Conservation (phyloP, 2,888 invertebrate species). For the Drosophila antonietae region DNA sequence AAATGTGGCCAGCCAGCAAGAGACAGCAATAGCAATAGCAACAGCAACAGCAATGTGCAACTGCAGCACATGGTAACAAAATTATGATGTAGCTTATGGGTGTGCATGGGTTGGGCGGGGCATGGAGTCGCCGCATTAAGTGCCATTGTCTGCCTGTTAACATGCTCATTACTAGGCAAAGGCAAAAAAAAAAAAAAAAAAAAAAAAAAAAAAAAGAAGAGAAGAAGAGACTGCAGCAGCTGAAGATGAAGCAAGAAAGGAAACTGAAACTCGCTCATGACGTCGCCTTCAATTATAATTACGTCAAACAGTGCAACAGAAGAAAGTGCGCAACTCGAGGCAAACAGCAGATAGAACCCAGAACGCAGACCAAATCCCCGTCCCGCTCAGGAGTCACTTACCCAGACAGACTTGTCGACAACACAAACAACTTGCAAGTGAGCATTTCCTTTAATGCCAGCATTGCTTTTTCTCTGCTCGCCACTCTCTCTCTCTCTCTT, state of each 20-base stretch:
- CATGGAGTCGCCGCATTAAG: conserved; percentile 59
- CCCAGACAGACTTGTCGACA: conserved; percentile 56
- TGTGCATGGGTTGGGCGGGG: neutral
- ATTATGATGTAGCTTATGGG: conserved; percentile 47
- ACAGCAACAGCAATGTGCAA: conserved; percentile 4
- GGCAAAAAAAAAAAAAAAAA: conserved; percentile 20
- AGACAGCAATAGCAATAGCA: neutral
- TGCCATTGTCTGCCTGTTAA: conserved; percentile 80
- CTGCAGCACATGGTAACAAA: conserved; percentile 54
- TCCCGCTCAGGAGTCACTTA: conserved; percentile 25
- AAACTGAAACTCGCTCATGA: conserved; percentile 74
- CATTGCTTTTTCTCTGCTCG: conserved; percentile 55
- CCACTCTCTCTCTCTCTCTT: neutral
- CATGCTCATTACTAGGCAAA: conserved; percentile 75
- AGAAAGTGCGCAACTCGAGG: conserved; percentile 77
- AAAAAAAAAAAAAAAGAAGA: neutral
- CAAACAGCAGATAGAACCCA: conserved; percentile 70
- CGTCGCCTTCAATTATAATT: conserved; percentile 82
- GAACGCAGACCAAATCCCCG: conserved; percentile 20
- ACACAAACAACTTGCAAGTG: conserved; percentile 78
- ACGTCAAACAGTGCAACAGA: conserved; percentile 80
- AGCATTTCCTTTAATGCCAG: conserved; percentile 77
- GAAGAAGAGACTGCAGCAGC: neutral
- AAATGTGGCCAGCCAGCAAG: conserved; percentile 34
- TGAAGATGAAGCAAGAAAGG: conserved; percentile 26